Percentiles rank a stretch among this genome's conserved stretches.
phyloP scores from a whole-genome alignment of 2,113 vertebrate genomes.

The Panthera uncia region DNA sequence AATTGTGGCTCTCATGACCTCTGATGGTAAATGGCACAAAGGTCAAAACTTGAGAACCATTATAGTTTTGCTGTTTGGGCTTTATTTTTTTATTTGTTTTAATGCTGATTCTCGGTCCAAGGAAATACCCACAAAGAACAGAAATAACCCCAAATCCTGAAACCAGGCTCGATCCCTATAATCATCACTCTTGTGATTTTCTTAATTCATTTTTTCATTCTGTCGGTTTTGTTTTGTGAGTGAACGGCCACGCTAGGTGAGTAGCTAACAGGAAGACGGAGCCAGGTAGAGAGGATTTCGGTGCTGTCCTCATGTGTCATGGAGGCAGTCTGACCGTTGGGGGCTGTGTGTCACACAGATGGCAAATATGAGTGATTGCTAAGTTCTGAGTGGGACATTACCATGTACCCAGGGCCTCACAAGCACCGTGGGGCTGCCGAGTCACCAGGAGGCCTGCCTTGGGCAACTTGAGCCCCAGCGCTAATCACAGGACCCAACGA shows the following conservation, averaged over 20 bases:
- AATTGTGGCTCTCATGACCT: background rate
- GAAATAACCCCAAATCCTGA: background rate
- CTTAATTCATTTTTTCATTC: background rate
- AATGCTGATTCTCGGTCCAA: background rate
- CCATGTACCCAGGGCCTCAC: rapidly evolving
- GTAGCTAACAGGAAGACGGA: too few species aligned
- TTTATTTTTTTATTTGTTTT: background rate
- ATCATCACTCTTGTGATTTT: background rate
- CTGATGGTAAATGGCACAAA: background rate
- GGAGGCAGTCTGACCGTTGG: background rate
- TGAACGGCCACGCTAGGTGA: rapidly evolving
- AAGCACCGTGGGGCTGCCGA: rapidly evolving
- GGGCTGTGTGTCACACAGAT: rapidly evolving
- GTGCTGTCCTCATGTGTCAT: rapidly evolving
- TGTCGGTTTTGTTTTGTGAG: background rate
- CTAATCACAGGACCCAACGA: background rate
- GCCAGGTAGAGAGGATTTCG: background rate
- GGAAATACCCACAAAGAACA: background rate
- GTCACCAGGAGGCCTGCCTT: background rate
- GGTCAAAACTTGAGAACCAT: background rate
- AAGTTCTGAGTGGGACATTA: rapidly evolving
- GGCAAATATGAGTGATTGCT: rapidly evolving
- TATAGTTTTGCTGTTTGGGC: background rate
- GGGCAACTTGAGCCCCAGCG: background rate
- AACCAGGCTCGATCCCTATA: background rate